Percentiles rank a stretch among this genome's conserved stretches.
These are phyloP conservation scores for Anarhynchus alexandrinus DNA, from an alignment of 2,113 vertebrate genomes.

Conservation along the genomic window DNA sequence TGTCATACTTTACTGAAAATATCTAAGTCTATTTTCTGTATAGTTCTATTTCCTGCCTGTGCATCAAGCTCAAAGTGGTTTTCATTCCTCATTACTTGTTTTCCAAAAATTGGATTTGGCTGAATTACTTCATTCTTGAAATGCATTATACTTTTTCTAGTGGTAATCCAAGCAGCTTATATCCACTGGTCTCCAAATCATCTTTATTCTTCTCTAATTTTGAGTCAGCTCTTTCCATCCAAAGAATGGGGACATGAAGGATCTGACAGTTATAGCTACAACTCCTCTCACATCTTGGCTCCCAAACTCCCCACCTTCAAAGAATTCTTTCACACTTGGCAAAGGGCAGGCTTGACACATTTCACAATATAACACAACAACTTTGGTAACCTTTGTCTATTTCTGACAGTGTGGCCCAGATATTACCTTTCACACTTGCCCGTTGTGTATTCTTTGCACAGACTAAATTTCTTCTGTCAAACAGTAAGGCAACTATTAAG, in stretches of 20 bases:
- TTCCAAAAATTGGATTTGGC: background rate
- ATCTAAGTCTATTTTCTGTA: background rate
- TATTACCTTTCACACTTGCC: background rate
- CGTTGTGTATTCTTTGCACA: background rate
- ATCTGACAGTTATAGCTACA: background rate
- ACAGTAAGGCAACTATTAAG: background rate
- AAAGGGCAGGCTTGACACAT: background rate
- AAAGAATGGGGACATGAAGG: background rate
- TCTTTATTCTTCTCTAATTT: background rate
- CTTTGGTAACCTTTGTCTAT: background rate
- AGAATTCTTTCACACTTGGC: background rate
- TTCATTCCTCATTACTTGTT: background rate
- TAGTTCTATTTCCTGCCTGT: background rate
- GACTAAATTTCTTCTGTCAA: background rate
- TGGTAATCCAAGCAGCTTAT: background rate
- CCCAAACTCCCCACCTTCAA: background rate
- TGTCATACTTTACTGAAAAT: background rate
- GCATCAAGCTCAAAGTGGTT: background rate
- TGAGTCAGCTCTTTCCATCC: background rate
- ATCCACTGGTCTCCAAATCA: background rate
- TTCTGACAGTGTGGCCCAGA: background rate
- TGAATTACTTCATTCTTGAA: background rate
- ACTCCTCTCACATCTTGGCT: background rate
- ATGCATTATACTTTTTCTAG: background rate
- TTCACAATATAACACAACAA: background rate